Base-by-base conservation (phyloP, 2,888 invertebrate genomes). In the Drosophila algonquin region DNA sequence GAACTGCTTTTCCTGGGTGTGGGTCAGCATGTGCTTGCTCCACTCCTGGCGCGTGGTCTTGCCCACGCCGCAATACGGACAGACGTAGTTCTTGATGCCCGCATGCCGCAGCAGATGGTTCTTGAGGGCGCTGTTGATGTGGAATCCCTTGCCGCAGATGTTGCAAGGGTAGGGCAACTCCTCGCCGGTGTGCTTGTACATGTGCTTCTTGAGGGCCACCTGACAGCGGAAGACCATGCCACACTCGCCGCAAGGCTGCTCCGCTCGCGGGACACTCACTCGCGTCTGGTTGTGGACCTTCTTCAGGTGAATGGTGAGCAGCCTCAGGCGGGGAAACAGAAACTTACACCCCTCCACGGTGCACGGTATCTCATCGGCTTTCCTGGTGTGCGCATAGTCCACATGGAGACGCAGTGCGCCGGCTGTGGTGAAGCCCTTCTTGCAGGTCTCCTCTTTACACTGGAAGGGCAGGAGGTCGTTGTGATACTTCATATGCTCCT, bases 81-180 rank as follows among this genome's bases (percentile, higher is more conserved):
- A 91, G 8, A 91, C 90, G 62, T 91, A 91, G 69, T 91, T 91
- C 61, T 91, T 91, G 35, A 92, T 91, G 8, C 92, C 92, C 0
- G 91, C 90, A 56, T 91, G 91, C 0, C 91, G 89, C 56, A 91
- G 87, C 21, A 91, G 73, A 76, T 91, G 92, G 51, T 91, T 91
- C 60, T 91, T 92, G 0, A 92, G 74, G 0, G 92, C 92, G 27
- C 91, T 90, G 12, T 90, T 91, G 1, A 91, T 91, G 45, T 91
- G 90, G 35, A 91, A 91, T 9, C 90, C 89, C 52, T 91, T 91
- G 35, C 91, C 90, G 24, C 91, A 91, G 9, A 91, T 90, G 47
- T 89, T 89, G 54, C 91, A 91, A 0, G 91, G 90, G 65, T 89
- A 91, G 2, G 92, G 91, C 35, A 91, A 56, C 57, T 90, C 85